phyloP scores from a whole-genome alignment of 1,140 invertebrate species.

The Hormaphis cornu region DNA sequence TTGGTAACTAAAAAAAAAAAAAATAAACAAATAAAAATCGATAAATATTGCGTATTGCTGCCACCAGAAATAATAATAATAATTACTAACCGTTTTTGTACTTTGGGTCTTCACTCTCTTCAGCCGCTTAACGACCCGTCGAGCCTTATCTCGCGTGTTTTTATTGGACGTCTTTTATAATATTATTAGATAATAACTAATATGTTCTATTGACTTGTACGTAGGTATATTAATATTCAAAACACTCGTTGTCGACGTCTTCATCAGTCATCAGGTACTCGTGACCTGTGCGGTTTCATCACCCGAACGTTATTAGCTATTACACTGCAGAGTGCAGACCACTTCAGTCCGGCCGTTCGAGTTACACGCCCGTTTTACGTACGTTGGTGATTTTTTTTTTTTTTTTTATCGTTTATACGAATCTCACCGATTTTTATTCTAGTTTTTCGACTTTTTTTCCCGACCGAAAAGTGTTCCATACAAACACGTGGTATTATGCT shows the following conservation, averaged over 20 bases:
- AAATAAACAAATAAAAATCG: no score
- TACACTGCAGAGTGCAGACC: no score
- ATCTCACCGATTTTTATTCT: neutral
- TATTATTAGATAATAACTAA: neutral
- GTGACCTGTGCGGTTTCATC: neutral
- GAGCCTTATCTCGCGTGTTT: neutral
- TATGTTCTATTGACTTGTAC: neutral
- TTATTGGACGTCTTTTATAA: neutral
- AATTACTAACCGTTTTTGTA: neutral
- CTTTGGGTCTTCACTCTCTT: neutral
- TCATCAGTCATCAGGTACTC: neutral
- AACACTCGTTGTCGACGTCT: neutral
- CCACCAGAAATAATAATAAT: neutral
- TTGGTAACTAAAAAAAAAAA: no score
- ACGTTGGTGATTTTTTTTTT: neutral
- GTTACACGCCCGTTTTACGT: no score
- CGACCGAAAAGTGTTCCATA: neutral
- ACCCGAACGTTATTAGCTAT: neutral
- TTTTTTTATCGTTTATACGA: no score
- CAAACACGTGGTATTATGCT: slow-evolving; percentile 24
- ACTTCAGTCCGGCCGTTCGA: no score
- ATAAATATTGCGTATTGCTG: no score
- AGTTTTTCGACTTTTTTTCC: neutral
- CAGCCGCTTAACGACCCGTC: slow-evolving; percentile 3
- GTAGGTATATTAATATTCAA: no score